A percentile compares a stretch with the other conserved stretches of the same genome.
Evolutionary conservation across 2,113 vertebrate genomes (phyloP).

Genomic region (Stigmatopora argus): DNA sequence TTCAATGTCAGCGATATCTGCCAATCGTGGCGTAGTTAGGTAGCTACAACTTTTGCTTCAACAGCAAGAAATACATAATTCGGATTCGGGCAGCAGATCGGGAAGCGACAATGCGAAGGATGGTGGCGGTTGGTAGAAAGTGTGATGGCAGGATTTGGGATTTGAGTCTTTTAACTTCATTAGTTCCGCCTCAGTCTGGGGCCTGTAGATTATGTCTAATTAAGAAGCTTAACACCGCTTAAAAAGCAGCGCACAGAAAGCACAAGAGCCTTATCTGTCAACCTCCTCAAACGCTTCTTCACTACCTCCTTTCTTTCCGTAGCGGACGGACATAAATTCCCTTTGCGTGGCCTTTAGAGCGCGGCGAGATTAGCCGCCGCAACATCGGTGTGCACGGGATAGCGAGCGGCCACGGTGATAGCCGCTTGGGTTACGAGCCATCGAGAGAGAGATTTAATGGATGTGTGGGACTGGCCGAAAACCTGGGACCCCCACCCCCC

Average conservation of each 20-base stretch:
- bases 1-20: too few species aligned
- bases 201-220: slow-evolving; percentile 78
- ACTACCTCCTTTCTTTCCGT: slow-evolving; percentile 61
- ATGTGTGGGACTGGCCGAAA: slow-evolving; percentile 44
- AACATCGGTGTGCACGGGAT: slow-evolving; percentile 50
- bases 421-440: slow-evolving; percentile 37
- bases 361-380: slow-evolving; percentile 64
- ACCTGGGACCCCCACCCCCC: slow-evolving; percentile 28
- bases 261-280: slow-evolving; percentile 73
- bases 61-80: too few species aligned
- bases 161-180: slow-evolving; percentile 74
- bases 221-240: slow-evolving; percentile 76
- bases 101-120: slow-evolving; percentile 11
- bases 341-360: slow-evolving; percentile 61
- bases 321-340: slow-evolving; percentile 61
- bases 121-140: slow-evolving; percentile 43
- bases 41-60: too few species aligned
- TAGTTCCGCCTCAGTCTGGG: slow-evolving; percentile 72
- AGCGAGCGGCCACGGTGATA: slow-evolving; percentile 46
- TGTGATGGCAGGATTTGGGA: slow-evolving; percentile 63
- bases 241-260: slow-evolving; percentile 69
- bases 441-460: slow-evolving; percentile 39
- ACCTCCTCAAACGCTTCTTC: slow-evolving; percentile 72
- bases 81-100: slow-evolving; percentile 9
- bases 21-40: too few species aligned